Conservation (phyloP, 1,140 invertebrate species). For the Ceratitis capitata region DNA sequence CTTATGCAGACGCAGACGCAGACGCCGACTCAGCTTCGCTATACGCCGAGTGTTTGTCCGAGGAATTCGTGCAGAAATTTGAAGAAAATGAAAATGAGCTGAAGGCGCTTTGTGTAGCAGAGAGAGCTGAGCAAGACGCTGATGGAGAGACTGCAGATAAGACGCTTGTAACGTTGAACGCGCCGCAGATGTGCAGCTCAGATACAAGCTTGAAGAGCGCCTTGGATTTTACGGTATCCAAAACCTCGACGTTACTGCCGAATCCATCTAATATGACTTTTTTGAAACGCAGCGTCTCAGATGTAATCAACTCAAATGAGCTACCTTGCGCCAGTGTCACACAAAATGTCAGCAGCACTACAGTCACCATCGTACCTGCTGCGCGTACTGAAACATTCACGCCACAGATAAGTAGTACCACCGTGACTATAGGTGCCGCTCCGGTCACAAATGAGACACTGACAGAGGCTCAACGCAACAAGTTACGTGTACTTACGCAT, state of each 20-base stretch:
- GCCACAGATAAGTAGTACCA: neutral
- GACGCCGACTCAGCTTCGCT: conserved; percentile 36
- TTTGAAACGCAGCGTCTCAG: conserved; percentile 31
- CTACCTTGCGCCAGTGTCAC: neutral
- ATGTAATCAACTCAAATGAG: conserved; percentile 49
- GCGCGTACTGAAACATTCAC: neutral
- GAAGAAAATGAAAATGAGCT: conserved; percentile 39
- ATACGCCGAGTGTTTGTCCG: conserved; percentile 43
- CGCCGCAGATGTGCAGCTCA: neutral
- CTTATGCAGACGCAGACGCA: conserved; percentile 11
- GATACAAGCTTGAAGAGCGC: neutral
- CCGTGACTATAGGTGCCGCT: neutral
- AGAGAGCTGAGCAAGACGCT: neutral
- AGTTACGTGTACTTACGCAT: conserved; percentile 58
- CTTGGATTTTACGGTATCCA: neutral
- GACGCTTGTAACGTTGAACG: neutral
- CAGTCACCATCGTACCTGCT: neutral
- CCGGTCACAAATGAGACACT: conserved; percentile 4
- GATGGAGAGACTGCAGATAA: neutral
- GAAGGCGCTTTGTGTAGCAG: neutral
- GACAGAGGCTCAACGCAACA: conserved; percentile 62
- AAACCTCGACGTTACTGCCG: neutral
- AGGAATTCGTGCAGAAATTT: conserved; percentile 44
- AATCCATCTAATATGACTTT: neutral
- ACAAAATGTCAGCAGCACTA: neutral